These are phyloP conservation scores for Heliconius cydno DNA, from an alignment of 2,888 invertebrate genomes.

Conservation along the genomic window DNA sequence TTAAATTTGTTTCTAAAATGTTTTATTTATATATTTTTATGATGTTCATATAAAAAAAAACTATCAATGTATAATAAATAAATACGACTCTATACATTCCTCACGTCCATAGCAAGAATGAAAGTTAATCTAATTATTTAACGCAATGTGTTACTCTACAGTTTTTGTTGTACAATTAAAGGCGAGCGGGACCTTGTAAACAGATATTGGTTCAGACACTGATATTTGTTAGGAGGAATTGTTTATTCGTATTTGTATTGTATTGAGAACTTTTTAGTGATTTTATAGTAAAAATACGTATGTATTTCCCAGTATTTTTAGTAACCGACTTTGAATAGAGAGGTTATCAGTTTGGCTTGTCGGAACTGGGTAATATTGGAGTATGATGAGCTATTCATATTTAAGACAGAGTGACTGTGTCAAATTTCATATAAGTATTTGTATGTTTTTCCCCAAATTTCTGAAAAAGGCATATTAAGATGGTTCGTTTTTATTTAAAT, in stretches of 20 bases:
- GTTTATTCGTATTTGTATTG: conserved; percentile 32
- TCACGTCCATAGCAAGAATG: conserved; percentile 40
- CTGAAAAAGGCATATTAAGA: too few relatives aligned
- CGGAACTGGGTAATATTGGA: too few relatives aligned
- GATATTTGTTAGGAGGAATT: conserved; percentile 58
- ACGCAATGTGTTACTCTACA: conserved; percentile 80
- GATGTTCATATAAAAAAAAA: not conserved
- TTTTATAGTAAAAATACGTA: not conserved
- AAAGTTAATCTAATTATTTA: conserved; percentile 79
- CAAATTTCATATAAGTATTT: too few relatives aligned
- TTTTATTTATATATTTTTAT: too few relatives aligned
- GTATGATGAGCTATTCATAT: too few relatives aligned
- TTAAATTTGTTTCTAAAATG: too few relatives aligned
- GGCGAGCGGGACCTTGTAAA: conserved; percentile 65
- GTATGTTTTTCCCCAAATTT: too few relatives aligned
- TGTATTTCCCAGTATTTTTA: too few relatives aligned
- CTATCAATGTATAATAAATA: conserved; percentile 28
- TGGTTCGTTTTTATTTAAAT: too few relatives aligned
- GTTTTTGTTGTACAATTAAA: conserved; percentile 74
- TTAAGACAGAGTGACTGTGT: too few relatives aligned
- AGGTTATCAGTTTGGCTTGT: too few relatives aligned
- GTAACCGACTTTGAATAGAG: too few relatives aligned
- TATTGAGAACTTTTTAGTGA: conserved; percentile 28
- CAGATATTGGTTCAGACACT: conserved; percentile 57
- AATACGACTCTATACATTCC: conserved; percentile 47